Base-by-base conservation (phyloP, 1,140 invertebrate species). In the Drosophila watanabei region DNA sequence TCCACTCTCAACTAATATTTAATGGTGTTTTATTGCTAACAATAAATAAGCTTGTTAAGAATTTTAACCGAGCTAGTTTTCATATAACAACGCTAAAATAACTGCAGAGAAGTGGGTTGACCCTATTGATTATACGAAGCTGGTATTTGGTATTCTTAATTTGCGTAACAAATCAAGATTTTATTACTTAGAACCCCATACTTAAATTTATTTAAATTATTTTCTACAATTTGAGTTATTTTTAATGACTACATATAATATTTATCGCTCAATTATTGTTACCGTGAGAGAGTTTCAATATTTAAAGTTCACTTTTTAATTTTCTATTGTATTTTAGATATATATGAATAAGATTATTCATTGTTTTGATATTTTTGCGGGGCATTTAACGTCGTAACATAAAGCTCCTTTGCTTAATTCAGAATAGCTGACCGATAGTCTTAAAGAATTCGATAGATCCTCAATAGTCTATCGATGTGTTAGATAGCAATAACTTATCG, bases 31-130 rank as follows among this genome's bases (percentile, higher is more conserved):
- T 52, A 52, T 18, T 52, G 51, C 30, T 52, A n/a, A 52, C 28
- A 52, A 52, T 52, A 33, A 52, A 52, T 52, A 33, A 33, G n/a
- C 51, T 52, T 52, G 51, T 52, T 52, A 52, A 33, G 30, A 13
- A 52, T 32, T 33, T 51, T n/a, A 51, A 30, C n/a, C 16, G 30
- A 13, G 10, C 10, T 18, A 8, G 45, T 33, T 52, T 52, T 33
- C 13, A 32, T 18, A 11, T 1, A 51, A 2, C 9, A 16, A 30
- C 9, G 5, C 10, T 51, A 32, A 49, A 49, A 7, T 4, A 28
- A 16, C 20, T 24, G 20, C 5, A 24, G 14, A 24, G 4, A 48
- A 8, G 6, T 18, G 9, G 14, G 46, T 28, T n/a, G n/a, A 16
- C 16, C 3, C 16, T 33, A 13, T 13, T 46, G 20, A 24, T 11